phyloP scores from a whole-genome alignment of 1,140 invertebrate species.

The Colletes gigas region DNA sequence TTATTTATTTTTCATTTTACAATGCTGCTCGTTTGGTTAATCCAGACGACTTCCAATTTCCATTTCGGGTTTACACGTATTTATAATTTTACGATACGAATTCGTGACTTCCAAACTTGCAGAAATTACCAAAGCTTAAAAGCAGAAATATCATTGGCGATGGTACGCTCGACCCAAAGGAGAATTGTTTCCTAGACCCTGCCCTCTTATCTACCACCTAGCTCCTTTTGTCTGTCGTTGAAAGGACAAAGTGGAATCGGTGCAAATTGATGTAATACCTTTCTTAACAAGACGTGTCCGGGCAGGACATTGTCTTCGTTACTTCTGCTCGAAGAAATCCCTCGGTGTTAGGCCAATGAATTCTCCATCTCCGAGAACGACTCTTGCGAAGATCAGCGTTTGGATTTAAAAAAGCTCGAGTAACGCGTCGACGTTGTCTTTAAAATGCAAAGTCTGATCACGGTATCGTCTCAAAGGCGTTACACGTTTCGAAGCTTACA shows the following conservation, averaged over 20 bases:
- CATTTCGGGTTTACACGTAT: too few species aligned
- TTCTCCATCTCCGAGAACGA: neutral
- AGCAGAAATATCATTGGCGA: neutral
- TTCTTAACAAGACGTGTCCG: constrained; percentile 23
- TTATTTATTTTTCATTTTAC: too few species aligned
- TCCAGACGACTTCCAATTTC: too few species aligned
- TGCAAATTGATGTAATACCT: constrained; percentile 16
- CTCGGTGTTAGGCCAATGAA: neutral
- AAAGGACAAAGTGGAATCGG: neutral
- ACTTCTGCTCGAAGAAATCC: neutral
- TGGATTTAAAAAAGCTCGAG: too few species aligned
- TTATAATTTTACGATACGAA: too few species aligned
- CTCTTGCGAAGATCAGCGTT: too few species aligned
- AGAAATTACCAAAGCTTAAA: neutral
- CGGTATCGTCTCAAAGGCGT: too few species aligned
- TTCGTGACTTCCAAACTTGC: neutral
- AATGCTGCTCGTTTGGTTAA: too few species aligned
- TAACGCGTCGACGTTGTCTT: too few species aligned
- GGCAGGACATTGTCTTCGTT: neutral
- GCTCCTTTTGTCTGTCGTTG: neutral
- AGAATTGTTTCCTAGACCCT: neutral
- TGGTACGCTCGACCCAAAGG: neutral
- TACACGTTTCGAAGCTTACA: too few species aligned
- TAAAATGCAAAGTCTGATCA: too few species aligned
- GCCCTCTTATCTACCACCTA: neutral